These are phyloP conservation scores for Agrotis puta DNA, from an alignment of 2,888 invertebrate species.

Conservation along the genomic window DNA sequence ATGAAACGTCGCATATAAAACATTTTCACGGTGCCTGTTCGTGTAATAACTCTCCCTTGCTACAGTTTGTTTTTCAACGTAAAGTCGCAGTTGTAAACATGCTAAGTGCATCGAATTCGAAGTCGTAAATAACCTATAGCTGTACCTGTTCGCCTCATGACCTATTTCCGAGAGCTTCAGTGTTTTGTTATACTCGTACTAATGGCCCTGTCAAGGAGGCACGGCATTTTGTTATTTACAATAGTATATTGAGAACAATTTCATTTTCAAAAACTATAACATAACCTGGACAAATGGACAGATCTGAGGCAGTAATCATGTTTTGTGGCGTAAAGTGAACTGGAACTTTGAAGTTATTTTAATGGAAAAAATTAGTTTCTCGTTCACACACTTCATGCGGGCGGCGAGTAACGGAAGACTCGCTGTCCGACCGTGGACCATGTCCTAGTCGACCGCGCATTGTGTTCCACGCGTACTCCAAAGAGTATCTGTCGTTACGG, in stretches of 20 bases:
- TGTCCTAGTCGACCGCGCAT: too few relatives aligned
- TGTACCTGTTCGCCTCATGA: constrained; percentile 31
- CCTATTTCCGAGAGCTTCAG: constrained; percentile 39
- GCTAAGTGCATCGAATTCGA: constrained; percentile 40
- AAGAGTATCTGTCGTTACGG: too few relatives aligned
- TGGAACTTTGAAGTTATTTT: too few relatives aligned
- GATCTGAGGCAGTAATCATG: too few relatives aligned
- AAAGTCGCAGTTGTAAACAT: constrained; percentile 41
- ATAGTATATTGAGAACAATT: neutral
- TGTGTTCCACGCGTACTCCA: too few relatives aligned
- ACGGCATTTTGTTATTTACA: constrained; percentile 20
- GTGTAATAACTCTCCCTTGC: constrained; percentile 19
- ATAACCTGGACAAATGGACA: too few relatives aligned
- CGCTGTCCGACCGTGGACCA: too few relatives aligned
- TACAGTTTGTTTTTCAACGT: constrained; percentile 24
- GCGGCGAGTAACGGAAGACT: too few relatives aligned
- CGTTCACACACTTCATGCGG: too few relatives aligned
- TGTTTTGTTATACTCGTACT: constrained; percentile 24
- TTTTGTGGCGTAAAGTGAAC: too few relatives aligned
- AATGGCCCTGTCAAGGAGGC: constrained; percentile 18
- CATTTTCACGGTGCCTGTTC: neutral
- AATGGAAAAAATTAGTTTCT: too few relatives aligned
- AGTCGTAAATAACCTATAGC: constrained; percentile 39
- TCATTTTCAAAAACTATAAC: too few relatives aligned
- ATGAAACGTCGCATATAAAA: neutral